Evolutionary conservation across 1,140 invertebrate species (phyloP), one percentile per base, ranked within the genome.

Genomic region (Ditylenchus dipsaci): DNA sequence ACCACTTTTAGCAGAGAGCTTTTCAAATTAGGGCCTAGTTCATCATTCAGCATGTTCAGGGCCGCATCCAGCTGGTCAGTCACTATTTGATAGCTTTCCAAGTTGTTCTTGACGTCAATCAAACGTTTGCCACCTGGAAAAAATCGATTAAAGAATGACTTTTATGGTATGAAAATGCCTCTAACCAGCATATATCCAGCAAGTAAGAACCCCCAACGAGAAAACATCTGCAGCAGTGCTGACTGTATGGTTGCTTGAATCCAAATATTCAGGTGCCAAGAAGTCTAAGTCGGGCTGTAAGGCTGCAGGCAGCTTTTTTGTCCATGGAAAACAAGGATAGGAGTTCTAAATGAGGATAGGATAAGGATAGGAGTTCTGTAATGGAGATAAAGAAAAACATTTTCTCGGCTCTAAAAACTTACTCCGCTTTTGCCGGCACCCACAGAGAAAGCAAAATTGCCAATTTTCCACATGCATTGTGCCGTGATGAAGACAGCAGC

Each of bases 221-320:
- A 86, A 86, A 67, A 86, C 85, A 67, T 86, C 85, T 62, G 84
- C 84, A 8, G 83, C 78, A n/a, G 76, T 76, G 19, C 78, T 84
- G 47, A 84, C 84, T 1, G 67, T 62, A 23, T 75, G 63, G 26
- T 62, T 76, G 23, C 63, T 66, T n/a, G 76, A 60, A 27, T 60
- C 60, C 15, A 81, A 56, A 63, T 82, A 82, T 72, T 86, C 85
- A 33, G 85, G 85, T 21, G 85, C 85, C 42, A 85, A 77, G 65
- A 83, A 86, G 68, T 86, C 86, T 11, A 86, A 76, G 60, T 86
- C 84, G 17, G 86, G 86, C 74, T 86, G 86, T 17, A 85, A 83
- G 77, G n/a, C 23, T 47, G 84, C 81, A 7, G 85, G 84, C 13
- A 83, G 63, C 68, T 86, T 85, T 63, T 83, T 82, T 3, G 82